phyloP scores from a whole-genome alignment of 2,113 vertebrate species.

The Zapus hudsonius region DNA sequence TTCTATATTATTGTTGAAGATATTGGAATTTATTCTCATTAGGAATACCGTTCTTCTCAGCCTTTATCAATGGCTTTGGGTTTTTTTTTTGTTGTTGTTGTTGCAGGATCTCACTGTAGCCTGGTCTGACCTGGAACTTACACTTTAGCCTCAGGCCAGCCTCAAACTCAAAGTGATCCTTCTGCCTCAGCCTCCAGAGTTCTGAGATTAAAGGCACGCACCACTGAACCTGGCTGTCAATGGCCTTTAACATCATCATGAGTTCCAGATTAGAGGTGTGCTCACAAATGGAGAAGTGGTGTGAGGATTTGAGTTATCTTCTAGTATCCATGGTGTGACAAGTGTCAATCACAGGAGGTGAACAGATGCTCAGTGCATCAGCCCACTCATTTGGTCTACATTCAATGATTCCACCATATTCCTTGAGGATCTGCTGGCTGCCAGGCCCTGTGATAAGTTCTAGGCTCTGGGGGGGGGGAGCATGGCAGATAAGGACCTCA shows the following conservation, averaged over 20 bases:
- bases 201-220: no score
- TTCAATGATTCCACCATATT: no score
- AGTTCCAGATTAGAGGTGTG: not conserved
- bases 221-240: no score
- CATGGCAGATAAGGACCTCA: not conserved
- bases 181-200: no score
- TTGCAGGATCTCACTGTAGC: no score
- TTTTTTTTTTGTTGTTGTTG: no score
- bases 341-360: not conserved
- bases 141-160: no score
- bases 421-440: not conserved
- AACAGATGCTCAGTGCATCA: no score
- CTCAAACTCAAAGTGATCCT: no score
- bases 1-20: not conserved
- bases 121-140: no score
- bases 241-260: not conserved
- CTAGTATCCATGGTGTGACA: no score
- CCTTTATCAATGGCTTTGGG: not conserved
- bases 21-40: not conserved
- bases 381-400: not conserved
- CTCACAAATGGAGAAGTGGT: not conserved
- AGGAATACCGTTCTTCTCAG: not conserved
- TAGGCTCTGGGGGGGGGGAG: not conserved
- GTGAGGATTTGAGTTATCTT: not conserved
- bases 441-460: not conserved